These are phyloP conservation scores for Alosa sapidissima DNA, from an alignment of 2,797 vertebrate genomes.

Conservation along the genomic window DNA sequence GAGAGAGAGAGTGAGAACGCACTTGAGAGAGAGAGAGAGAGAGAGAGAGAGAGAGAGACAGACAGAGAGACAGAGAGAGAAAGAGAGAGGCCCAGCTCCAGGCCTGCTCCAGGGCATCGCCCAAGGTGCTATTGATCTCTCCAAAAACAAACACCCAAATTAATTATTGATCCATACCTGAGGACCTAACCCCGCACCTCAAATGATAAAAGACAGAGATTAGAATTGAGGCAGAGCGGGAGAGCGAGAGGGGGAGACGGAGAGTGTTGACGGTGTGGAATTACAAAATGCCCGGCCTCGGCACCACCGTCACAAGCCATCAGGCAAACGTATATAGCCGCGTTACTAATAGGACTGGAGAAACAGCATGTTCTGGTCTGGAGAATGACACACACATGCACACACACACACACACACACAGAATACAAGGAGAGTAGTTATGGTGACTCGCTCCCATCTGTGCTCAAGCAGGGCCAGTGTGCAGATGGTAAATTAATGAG, in stretches of 20 bases:
- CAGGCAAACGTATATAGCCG: slow-evolving; percentile 3
- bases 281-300: background rate
- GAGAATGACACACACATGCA: slow-evolving; percentile 42
- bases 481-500: slow-evolving; percentile 50
- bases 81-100: background rate
- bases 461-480: slow-evolving; percentile 36
- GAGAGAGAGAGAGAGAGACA: background rate
- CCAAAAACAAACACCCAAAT: slow-evolving; percentile 68
- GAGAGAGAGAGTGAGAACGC: background rate
- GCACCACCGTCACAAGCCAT: background rate
- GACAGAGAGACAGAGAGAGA: background rate
- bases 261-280: background rate
- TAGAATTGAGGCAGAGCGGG: slow-evolving; percentile 23
- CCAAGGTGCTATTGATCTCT: slow-evolving; percentile 69
- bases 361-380: slow-evolving; percentile 34
- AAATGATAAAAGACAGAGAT: slow-evolving; percentile 32
- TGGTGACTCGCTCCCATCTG: slow-evolving; percentile 53
- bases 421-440: slow-evolving; percentile 27
- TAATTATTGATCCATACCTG: slow-evolving; percentile 73
- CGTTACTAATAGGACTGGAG: slow-evolving; percentile 13
- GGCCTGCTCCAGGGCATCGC: slow-evolving; percentile 51
- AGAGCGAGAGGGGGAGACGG: background rate
- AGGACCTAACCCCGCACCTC: slow-evolving; percentile 57
- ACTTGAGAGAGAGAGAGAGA: background rate
- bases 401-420: slow-evolving; percentile 9